Conservation (phyloP, 1,140 invertebrate genomes). For the Hydropsyche tenuis region DNA sequence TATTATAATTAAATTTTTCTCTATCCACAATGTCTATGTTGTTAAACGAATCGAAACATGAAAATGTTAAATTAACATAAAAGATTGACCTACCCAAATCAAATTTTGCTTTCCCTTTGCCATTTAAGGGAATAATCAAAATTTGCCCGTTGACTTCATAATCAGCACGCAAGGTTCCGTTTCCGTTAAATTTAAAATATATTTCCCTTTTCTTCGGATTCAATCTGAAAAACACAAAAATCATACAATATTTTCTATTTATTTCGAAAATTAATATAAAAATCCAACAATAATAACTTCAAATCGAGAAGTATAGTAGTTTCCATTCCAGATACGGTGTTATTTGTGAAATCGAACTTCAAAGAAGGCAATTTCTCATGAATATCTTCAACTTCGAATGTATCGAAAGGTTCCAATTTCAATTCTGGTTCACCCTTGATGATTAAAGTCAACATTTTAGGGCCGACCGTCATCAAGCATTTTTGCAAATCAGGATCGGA, state of each 20-base stretch:
- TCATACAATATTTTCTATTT: not conserved
- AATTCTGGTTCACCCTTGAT: slow-evolving; percentile 53
- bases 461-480: slow-evolving; percentile 53
- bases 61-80: no score
- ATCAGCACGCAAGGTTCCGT: slow-evolving; percentile 30
- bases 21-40: no score
- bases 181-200: slow-evolving; percentile 38
- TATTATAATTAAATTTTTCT: not conserved
- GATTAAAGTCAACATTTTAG: slow-evolving; percentile 52
- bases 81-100: slow-evolving; percentile 55
- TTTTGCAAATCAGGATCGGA: slow-evolving; percentile 43
- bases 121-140: slow-evolving; percentile 54
- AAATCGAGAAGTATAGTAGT: slow-evolving; percentile 53
- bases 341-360: slow-evolving; percentile 54
- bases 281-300: no score
- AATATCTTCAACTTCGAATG: slow-evolving; percentile 53
- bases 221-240: slow-evolving; percentile 36
- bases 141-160: slow-evolving; percentile 55
- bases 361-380: slow-evolving; percentile 52
- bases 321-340: slow-evolving; percentile 53
- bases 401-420: slow-evolving; percentile 53
- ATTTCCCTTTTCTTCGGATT: slow-evolving; percentile 34
- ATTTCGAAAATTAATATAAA: not conserved
- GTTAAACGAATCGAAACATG: no score
- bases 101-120: slow-evolving; percentile 55